These are phyloP conservation scores for Brachypteracias leptosomus DNA, from an alignment of 2,113 vertebrate species.

Conservation along the genomic window DNA sequence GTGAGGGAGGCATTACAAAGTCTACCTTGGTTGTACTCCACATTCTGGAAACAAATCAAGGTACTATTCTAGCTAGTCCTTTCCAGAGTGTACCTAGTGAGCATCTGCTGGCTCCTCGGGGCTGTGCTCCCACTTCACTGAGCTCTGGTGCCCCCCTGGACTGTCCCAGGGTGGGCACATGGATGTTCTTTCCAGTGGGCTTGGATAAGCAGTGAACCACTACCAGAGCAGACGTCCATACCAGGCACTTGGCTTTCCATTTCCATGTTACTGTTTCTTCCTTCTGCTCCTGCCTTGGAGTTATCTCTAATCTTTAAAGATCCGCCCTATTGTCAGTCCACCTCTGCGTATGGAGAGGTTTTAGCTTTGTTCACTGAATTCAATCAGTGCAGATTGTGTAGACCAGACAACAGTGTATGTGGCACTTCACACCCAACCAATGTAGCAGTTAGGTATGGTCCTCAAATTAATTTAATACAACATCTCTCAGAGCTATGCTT, in stretches of 20 bases:
- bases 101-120: not conserved
- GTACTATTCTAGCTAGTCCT: not conserved
- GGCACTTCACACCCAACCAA: not conserved
- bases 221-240: not conserved
- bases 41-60: not conserved
- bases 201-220: not conserved
- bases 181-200: not conserved
- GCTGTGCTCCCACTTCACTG: not conserved
- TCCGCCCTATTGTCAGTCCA: not conserved
- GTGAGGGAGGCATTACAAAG: not conserved
- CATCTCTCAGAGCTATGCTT: not conserved
- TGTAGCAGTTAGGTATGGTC: not conserved
- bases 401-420: not conserved
- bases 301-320: not conserved
- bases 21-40: not conserved
- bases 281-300: not conserved
- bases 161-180: not conserved
- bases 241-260: not conserved
- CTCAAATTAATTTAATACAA: not conserved
- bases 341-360: not conserved
- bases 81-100: not conserved
- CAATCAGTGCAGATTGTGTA: not conserved
- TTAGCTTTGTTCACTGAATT: not conserved
- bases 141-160: not conserved
- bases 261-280: not conserved